These are phyloP conservation scores for Hypomecis punctinalis DNA, from an alignment of 2,888 invertebrate genomes.

Conservation along the genomic window DNA sequence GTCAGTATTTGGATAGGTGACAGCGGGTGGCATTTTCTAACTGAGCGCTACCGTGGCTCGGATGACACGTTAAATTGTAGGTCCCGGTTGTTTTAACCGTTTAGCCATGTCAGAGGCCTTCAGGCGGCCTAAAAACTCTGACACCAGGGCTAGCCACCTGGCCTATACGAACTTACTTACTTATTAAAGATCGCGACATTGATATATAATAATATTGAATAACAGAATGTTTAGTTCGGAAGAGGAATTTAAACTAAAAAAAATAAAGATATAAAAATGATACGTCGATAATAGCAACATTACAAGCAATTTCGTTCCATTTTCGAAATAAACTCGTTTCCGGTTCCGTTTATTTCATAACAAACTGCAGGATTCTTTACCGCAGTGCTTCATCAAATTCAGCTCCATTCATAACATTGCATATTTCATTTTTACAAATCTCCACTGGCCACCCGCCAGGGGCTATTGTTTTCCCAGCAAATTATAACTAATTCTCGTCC, in stretches of 20 bases:
- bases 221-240: neutral
- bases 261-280: neutral
- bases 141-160: too few species aligned
- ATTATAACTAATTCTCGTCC: conserved; percentile 45
- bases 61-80: too few species aligned
- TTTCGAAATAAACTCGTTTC: conserved; percentile 15
- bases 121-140: too few species aligned
- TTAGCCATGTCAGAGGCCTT: too few species aligned
- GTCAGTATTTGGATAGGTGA: too few species aligned
- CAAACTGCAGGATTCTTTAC: conserved; percentile 20
- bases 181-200: too few species aligned
- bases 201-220: too few species aligned
- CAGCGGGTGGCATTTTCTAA: too few species aligned
- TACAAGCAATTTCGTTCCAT: conserved; percentile 5
- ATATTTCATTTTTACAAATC: conserved; percentile 53
- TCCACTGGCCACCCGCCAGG: conserved; percentile 49
- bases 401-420: conserved; percentile 40
- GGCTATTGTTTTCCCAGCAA: conserved; percentile 52
- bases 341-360: conserved; percentile 22
- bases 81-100: too few species aligned
- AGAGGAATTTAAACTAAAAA: neutral
- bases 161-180: too few species aligned
- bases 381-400: conserved; percentile 32
- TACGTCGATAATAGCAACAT: neutral
- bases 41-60: too few species aligned